phyloP scores from a whole-genome alignment of 2,797 vertebrate species.

The Ambastaia sidthimunki region DNA sequence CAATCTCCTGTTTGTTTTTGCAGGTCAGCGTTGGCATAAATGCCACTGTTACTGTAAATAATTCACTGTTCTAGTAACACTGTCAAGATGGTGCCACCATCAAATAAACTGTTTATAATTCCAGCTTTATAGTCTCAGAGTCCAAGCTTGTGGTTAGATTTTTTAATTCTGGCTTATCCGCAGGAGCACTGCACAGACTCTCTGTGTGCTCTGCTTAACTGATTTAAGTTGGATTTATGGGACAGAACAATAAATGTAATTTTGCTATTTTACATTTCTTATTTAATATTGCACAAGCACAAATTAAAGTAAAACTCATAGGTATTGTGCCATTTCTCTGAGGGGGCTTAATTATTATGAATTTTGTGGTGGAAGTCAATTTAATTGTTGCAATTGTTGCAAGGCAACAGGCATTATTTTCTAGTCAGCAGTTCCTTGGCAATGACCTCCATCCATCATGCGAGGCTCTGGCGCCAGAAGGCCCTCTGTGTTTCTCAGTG shows the following conservation, averaged over 20 bases:
- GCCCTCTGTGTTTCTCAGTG: constrained; percentile 49
- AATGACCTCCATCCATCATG: constrained; percentile 57
- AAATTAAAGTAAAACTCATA: constrained; percentile 19
- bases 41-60: constrained; percentile 41
- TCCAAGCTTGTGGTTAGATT: constrained; percentile 27
- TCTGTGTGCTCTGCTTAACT: neutral
- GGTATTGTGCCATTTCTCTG: constrained; percentile 7
- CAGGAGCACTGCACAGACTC: constrained; percentile 1
- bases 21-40: constrained; percentile 30
- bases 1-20: constrained; percentile 30
- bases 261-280: constrained; percentile 1
- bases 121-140: constrained; percentile 26
- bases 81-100: constrained; percentile 51
- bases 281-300: neutral
- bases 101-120: constrained; percentile 56
- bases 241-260: constrained; percentile 17
- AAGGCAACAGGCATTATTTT: constrained; percentile 37
- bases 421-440: constrained; percentile 29
- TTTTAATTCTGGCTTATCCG: constrained; percentile 11
- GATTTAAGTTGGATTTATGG: neutral
- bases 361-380: constrained; percentile 48
- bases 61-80: constrained; percentile 42
- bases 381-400: constrained; percentile 26
- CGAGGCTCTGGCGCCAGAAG: constrained; percentile 54
- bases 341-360: neutral